These are phyloP conservation scores for Toxonevra muliebris DNA, from an alignment of 2,888 invertebrate genomes.

Conservation along the genomic window DNA sequence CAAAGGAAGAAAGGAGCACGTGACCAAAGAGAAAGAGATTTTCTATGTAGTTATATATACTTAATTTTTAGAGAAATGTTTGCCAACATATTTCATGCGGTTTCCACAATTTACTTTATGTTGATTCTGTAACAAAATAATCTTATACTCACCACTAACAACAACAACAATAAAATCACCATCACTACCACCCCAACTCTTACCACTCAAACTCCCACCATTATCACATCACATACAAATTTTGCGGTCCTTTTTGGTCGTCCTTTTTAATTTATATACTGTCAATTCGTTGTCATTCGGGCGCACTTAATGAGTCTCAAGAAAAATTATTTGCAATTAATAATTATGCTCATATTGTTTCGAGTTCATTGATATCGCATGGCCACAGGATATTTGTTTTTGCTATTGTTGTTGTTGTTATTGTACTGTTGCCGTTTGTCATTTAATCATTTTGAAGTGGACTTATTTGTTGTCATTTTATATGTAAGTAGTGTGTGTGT, in stretches of 20 bases:
- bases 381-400: conserved; percentile 29
- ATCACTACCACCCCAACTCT: conserved; percentile 1
- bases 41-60: too few species aligned
- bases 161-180: conserved; percentile 9
- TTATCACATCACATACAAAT: conserved; percentile 5
- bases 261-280: conserved; percentile 43
- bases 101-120: too few species aligned
- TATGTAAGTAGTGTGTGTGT: background rate
- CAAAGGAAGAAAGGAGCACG: too few species aligned
- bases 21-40: too few species aligned
- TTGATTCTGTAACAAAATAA: background rate
- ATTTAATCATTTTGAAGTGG: conserved; percentile 32
- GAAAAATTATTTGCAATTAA: conserved; percentile 49
- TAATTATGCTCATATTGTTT: conserved; percentile 46
- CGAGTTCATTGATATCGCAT: conserved; percentile 25
- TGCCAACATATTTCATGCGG: too few species aligned
- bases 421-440: conserved; percentile 30
- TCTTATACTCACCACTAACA: background rate
- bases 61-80: too few species aligned
- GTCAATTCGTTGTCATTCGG: conserved; percentile 43
- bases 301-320: conserved; percentile 46
- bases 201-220: background rate
- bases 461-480: background rate
- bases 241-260: background rate
- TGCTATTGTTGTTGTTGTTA: conserved; percentile 17